These are phyloP conservation scores for Diabrotica balteata DNA, from an alignment of 2,888 invertebrate genomes.

Conservation along the genomic window DNA sequence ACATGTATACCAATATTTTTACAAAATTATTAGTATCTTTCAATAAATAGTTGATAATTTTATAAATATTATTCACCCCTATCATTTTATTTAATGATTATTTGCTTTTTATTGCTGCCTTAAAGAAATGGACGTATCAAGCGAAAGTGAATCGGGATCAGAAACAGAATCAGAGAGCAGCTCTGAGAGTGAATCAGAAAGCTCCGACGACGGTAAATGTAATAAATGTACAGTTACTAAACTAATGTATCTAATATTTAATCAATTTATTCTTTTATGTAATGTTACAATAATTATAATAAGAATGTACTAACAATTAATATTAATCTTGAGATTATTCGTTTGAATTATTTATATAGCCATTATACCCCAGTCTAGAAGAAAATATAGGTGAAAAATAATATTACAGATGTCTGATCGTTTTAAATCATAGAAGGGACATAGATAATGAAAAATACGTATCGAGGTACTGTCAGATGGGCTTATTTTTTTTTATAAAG, in stretches of 20 bases:
- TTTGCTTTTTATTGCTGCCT: conserved; percentile 44
- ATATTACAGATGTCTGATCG: no score
- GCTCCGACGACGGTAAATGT: conserved; percentile 60
- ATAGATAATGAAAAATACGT: no score
- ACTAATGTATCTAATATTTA: conserved; percentile 22
- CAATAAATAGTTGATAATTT: no score
- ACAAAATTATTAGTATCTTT: no score
- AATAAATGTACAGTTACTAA: conserved; percentile 32
- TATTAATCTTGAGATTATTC: background rate
- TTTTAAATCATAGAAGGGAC: no score
- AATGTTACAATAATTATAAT: no score
- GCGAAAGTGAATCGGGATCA: conserved; percentile 65
- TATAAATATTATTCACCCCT: no score
- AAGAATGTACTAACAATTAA: no score
- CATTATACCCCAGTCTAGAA: background rate
- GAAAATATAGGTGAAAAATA: no score
- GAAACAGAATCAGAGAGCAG: conserved; percentile 59
- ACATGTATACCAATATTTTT: no score
- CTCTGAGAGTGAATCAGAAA: conserved; percentile 49
- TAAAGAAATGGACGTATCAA: conserved; percentile 59
- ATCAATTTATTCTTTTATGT: background rate
- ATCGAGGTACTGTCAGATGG: no score
- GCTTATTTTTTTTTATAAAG: no score
- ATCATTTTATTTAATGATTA: conserved; percentile 7
- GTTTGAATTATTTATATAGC: background rate